Conservation (phyloP, 2,113 vertebrate species). For the Phalacrocorax carbo region DNA sequence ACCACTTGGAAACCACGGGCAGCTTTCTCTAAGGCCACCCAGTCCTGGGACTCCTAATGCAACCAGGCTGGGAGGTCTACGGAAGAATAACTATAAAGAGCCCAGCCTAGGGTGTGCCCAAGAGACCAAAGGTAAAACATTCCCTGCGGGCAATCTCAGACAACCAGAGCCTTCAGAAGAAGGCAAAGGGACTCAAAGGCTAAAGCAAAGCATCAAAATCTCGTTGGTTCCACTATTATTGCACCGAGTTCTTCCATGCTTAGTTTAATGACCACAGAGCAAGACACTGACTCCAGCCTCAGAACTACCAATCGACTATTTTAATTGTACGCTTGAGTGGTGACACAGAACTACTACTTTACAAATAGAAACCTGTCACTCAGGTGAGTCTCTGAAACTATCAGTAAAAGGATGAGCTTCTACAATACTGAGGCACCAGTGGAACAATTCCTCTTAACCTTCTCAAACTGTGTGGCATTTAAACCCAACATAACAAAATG, state of each 20-base stretch:
- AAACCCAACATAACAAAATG: not conserved
- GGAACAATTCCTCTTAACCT: not conserved
- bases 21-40: not conserved
- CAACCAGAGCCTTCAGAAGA: not conserved
- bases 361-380: not conserved
- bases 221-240: not conserved
- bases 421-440: not conserved
- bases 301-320: not conserved
- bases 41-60: not conserved
- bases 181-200: not conserved
- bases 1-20: not conserved
- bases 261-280: not conserved
- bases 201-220: not conserved
- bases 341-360: not conserved
- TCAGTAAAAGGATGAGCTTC: not conserved
- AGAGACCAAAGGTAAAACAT: not conserved
- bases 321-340: not conserved
- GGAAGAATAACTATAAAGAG: not conserved
- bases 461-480: not conserved
- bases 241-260: not conserved
- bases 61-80: not conserved
- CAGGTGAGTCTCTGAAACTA: not conserved
- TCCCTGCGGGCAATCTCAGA: rapidly evolving
- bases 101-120: no score
- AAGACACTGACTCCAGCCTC: not conserved